Conservation (phyloP, 2,113 vertebrate species). For the Ondatra zibethicus region DNA sequence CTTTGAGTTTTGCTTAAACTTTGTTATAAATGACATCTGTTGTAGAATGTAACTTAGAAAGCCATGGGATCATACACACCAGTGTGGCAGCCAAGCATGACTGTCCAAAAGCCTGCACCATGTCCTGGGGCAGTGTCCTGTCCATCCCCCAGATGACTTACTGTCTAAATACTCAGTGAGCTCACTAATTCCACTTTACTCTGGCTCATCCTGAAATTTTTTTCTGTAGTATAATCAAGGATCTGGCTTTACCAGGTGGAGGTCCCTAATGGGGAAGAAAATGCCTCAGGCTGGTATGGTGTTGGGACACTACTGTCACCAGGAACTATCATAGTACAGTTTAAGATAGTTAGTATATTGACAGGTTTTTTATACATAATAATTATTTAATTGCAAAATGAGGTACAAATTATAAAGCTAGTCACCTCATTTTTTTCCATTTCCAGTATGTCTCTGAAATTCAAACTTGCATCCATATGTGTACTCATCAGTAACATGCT, state of each 20-base stretch:
- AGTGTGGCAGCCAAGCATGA: not conserved
- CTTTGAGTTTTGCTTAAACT: not conserved
- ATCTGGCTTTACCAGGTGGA: not conserved
- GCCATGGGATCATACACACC: not conserved
- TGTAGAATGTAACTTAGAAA: not conserved
- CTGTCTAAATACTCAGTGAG: not conserved
- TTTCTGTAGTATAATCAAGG: not conserved
- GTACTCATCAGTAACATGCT: not conserved
- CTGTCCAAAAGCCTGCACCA: not conserved
- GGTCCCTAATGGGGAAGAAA: not conserved
- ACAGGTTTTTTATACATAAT: not conserved
- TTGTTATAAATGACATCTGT: not conserved
- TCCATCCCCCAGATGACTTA: not conserved
- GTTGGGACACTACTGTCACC: not conserved
- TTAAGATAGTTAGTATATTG: not conserved
- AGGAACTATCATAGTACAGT: not conserved
- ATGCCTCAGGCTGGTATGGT: not conserved
- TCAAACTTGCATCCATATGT: not conserved
- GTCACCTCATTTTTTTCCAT: not conserved
- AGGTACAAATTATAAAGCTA: not conserved
- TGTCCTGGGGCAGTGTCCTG: not conserved
- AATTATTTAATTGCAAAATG: not conserved
- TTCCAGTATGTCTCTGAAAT: conserved; percentile 10
- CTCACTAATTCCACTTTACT: not conserved
- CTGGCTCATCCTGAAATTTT: not conserved